Evolutionary conservation across 2,797 vertebrate species (phyloP).

Genomic region (Gymnothorax reevesii): DNA sequence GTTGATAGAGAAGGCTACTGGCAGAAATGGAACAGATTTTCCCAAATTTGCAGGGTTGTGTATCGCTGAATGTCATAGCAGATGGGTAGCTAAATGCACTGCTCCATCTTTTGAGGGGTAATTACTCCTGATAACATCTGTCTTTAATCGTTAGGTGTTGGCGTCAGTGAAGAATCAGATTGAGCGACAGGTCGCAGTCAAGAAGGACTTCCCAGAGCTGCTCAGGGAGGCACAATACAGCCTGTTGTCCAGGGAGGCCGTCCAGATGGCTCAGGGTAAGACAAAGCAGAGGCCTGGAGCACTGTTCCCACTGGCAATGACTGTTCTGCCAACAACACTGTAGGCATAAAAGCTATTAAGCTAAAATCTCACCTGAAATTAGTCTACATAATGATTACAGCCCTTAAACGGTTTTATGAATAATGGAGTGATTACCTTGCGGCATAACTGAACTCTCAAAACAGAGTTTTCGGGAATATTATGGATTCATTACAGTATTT

Average conservation of each 20-base stretch:
- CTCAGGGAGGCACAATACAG: constrained; percentile 91
- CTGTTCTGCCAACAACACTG: not conserved
- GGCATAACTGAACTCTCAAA: not conserved
- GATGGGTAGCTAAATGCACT: not conserved
- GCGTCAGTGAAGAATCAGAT: constrained; percentile 95
- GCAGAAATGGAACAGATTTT: not conserved
- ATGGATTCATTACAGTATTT: too few relatives aligned
- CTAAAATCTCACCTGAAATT: not conserved
- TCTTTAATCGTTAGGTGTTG: constrained; percentile 80
- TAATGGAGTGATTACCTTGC: not conserved
- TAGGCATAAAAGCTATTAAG: not conserved
- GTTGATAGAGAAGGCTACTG: not conserved
- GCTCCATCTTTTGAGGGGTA: not conserved
- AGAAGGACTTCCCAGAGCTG: constrained; percentile 84
- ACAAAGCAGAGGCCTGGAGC: not conserved
- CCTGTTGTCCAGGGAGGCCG: constrained; percentile 84
- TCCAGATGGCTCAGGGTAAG: constrained; percentile 59
- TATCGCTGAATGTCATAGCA: not conserved
- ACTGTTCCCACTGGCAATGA: not conserved
- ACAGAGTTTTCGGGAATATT: too few relatives aligned
- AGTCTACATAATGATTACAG: not conserved
- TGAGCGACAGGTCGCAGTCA: constrained; percentile 79
- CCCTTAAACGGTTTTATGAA: not conserved
- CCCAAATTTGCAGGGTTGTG: not conserved
- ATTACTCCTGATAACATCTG: not conserved